Conservation (phyloP, 2,113 vertebrate genomes). For the Aptenodytes patagonicus region DNA sequence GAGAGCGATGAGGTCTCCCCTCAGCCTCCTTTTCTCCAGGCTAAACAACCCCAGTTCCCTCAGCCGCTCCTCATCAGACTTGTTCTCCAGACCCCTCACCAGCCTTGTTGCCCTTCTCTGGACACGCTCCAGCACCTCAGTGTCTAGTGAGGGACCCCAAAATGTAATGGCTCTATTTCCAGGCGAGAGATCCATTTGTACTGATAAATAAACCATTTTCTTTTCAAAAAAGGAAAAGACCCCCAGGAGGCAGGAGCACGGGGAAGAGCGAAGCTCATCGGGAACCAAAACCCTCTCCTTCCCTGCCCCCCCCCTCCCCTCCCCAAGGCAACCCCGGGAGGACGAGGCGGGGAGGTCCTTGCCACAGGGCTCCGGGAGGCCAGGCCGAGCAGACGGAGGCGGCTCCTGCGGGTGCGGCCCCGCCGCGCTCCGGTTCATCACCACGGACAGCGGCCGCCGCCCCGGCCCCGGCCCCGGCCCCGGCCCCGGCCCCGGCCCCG, state of each 20-base stretch:
- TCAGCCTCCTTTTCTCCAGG: background rate
- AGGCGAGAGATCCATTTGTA: constrained; percentile 1
- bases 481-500: background rate
- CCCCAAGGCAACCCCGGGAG: background rate
- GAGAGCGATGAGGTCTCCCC: background rate
- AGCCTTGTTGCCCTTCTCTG: background rate
- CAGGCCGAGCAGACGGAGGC: no score
- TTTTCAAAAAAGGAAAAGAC: background rate
- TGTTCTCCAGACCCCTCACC: background rate
- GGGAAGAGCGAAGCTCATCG: constrained; percentile 36
- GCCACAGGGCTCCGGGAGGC: background rate
- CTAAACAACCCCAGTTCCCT: background rate
- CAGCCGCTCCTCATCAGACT: no score
- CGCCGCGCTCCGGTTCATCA: constrained; percentile 36
- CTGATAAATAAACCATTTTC: background rate
- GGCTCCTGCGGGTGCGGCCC: background rate
- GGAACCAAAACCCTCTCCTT: background rate
- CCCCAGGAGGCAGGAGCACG: background rate
- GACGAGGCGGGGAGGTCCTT: no score
- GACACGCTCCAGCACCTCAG: background rate
- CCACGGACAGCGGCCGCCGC: constrained; percentile 65
- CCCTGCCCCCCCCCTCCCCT: no score
- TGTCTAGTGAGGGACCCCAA: rapidly evolving
- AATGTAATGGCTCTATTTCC: background rate
- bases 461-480: background rate